Evolutionary conservation across 1,140 invertebrate species (phyloP).

Genomic region (Cylas formicarius): DNA sequence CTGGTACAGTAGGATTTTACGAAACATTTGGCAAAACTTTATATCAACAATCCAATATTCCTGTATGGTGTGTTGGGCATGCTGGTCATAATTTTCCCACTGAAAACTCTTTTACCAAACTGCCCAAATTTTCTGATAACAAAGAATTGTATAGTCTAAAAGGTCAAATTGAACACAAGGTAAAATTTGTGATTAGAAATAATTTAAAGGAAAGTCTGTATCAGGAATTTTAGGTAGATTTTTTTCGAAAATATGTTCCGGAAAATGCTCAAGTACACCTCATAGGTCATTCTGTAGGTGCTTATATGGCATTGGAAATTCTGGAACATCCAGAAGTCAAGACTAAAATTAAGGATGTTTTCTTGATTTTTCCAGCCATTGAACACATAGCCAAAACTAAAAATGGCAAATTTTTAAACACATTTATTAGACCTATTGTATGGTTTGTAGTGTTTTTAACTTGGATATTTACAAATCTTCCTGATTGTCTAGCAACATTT

Average conservation of each 20-base stretch:
- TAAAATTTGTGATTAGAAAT: constrained; percentile 24
- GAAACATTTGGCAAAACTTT: constrained; percentile 58
- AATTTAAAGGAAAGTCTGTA: constrained; percentile 9
- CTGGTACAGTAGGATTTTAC: constrained; percentile 62
- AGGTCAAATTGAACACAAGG: constrained; percentile 76
- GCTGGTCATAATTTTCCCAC: constrained; percentile 60
- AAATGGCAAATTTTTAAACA: constrained; percentile 58
- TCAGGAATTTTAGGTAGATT: constrained; percentile 47
- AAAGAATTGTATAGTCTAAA: constrained; percentile 61
- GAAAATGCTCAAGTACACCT: constrained; percentile 59
- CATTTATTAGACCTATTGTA: constrained; percentile 48
- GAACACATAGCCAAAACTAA: constrained; percentile 66
- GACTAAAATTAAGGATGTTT: constrained; percentile 49
- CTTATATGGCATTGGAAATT: constrained; percentile 70
- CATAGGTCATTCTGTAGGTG: constrained; percentile 79
- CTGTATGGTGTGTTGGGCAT: constrained; percentile 71
- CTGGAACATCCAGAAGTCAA: constrained; percentile 51
- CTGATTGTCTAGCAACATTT: constrained; percentile 45
- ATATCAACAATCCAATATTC: constrained; percentile 49
- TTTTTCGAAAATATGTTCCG: constrained; percentile 66
- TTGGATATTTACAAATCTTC: constrained; percentile 54
- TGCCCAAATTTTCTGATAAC: constrained; percentile 46
- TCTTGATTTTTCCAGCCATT: constrained; percentile 75
- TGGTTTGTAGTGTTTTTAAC: constrained; percentile 49
- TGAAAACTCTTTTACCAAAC: constrained; percentile 35